phyloP scores from a whole-genome alignment of 23 tunicate genomes.

The Trididemnum nubilum region DNA sequence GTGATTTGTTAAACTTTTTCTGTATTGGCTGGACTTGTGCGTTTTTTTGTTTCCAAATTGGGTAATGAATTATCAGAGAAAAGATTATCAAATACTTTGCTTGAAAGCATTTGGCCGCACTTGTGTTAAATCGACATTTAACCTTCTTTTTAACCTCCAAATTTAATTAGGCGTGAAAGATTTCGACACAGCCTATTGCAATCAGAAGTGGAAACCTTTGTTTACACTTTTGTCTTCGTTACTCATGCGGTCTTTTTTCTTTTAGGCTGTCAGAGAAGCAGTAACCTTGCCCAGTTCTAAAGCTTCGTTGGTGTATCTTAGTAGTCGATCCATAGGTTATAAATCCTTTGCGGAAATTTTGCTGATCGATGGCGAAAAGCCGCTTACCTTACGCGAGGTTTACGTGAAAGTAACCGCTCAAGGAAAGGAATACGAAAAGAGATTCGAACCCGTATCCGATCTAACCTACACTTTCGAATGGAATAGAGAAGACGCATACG shows the following conservation, averaged over 20 bases:
- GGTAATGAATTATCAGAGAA: too few relatives aligned
- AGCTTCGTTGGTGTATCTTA: constrained; percentile 76
- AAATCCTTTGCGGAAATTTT: constrained; percentile 42
- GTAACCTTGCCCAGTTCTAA: constrained; percentile 64
- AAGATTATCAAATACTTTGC: too few relatives aligned
- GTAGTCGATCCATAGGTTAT: constrained; percentile 74
- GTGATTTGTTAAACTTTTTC: too few relatives aligned
- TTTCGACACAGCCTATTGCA: not conserved
- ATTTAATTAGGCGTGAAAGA: constrained; percentile 6
- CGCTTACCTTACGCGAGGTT: constrained; percentile 47
- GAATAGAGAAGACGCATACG: constrained; percentile 69
- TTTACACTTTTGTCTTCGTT: not conserved
- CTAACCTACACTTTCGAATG: constrained; percentile 72
- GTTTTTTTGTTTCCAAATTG: too few relatives aligned
- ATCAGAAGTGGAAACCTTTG: not conserved
- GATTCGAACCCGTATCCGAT: constrained; percentile 68
- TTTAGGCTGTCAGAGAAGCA: constrained; percentile 78
- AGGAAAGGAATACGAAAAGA: constrained; percentile 60
- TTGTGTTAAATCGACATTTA: too few relatives aligned
- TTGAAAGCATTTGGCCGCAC: too few relatives aligned
- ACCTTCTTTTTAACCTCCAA: too few relatives aligned
- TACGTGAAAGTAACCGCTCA: constrained; percentile 47
- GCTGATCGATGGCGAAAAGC: constrained; percentile 53
- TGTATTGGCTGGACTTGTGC: too few relatives aligned
- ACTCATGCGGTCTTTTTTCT: not conserved